phyloP scores from a whole-genome alignment of 1,140 invertebrate genomes.

The Lepidostoma basale region DNA sequence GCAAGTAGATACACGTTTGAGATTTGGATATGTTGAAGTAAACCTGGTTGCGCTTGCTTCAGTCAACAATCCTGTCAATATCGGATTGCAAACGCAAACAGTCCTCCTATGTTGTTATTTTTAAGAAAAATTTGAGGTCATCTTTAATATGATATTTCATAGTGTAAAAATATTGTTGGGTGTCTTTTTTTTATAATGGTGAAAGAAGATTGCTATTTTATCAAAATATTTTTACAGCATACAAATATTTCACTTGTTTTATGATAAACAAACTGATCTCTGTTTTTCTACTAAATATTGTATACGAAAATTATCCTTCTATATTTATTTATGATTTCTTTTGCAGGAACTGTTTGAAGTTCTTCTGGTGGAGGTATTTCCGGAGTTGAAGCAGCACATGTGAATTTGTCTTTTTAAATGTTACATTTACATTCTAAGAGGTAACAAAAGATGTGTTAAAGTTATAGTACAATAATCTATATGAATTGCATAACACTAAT shows the following conservation, averaged over 20 bases:
- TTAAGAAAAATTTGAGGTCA: too few relatives aligned
- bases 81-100: too few relatives aligned
- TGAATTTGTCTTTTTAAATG: too few relatives aligned
- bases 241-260: not conserved
- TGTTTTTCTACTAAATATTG: not conserved
- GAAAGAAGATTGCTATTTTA: not conserved
- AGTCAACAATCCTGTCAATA: too few relatives aligned
- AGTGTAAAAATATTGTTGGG: not conserved
- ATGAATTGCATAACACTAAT: too few relatives aligned
- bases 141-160: too few relatives aligned
- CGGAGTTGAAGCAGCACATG: conserved; percentile 68
- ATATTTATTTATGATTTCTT: conserved; percentile 45
- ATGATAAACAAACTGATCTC: not conserved
- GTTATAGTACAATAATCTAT: too few relatives aligned
- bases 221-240: not conserved
- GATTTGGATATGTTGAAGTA: too few relatives aligned
- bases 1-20: not conserved
- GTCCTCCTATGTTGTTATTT: too few relatives aligned
- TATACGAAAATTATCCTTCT: not conserved
- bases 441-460: too few relatives aligned
- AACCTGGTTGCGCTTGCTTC: too few relatives aligned
- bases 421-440: too few relatives aligned
- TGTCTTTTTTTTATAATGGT: not conserved
- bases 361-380: conserved; percentile 75
- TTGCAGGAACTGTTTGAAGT: conserved; percentile 78